These are phyloP conservation scores for Isotomurus palustris DNA, from an alignment of 2,888 invertebrate genomes.

Conservation along the genomic window DNA sequence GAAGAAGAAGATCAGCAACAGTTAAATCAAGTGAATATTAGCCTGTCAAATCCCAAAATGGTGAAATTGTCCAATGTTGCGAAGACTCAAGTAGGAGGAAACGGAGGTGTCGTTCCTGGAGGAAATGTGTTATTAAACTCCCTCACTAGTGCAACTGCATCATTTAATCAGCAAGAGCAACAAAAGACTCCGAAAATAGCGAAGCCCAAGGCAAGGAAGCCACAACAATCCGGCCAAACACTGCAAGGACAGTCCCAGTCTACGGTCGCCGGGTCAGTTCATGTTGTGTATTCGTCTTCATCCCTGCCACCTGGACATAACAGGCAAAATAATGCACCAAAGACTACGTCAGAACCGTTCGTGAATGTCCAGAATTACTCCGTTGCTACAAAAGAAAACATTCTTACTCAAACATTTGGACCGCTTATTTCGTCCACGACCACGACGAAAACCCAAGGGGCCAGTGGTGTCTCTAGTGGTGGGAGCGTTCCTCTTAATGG, in stretches of 20 bases:
- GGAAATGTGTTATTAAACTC: neutral
- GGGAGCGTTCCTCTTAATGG: slow-evolving; percentile 14
- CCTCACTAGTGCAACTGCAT: neutral
- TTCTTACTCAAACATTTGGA: slow-evolving; percentile 24
- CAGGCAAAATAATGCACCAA: neutral
- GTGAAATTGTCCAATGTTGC: too few species aligned
- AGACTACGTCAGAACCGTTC: neutral
- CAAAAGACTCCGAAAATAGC: slow-evolving; percentile 19
- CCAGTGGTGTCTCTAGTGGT: too few species aligned
- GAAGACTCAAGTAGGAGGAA: too few species aligned
- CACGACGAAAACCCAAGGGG: too few species aligned
- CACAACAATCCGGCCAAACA: slow-evolving; percentile 6
- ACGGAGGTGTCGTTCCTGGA: too few species aligned
- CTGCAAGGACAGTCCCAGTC: too few species aligned
- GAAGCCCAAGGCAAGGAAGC: slow-evolving; percentile 29
- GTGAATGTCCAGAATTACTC: slow-evolving; percentile 21
- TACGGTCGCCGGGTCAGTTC: too few species aligned
- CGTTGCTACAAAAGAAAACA: slow-evolving; percentile 9
- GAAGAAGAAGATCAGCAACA: too few species aligned
- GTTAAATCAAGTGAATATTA: too few species aligned
- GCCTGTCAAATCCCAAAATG: too few species aligned
- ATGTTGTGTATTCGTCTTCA: neutral
- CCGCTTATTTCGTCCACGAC: neutral
- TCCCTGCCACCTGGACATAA: slow-evolving; percentile 2
- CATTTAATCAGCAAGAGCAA: neutral